Evolutionary conservation across 1,140 invertebrate genomes (phyloP), one percentile per base, ranked within the genome.

Genomic region (Acyrthosiphon pisum): DNA sequence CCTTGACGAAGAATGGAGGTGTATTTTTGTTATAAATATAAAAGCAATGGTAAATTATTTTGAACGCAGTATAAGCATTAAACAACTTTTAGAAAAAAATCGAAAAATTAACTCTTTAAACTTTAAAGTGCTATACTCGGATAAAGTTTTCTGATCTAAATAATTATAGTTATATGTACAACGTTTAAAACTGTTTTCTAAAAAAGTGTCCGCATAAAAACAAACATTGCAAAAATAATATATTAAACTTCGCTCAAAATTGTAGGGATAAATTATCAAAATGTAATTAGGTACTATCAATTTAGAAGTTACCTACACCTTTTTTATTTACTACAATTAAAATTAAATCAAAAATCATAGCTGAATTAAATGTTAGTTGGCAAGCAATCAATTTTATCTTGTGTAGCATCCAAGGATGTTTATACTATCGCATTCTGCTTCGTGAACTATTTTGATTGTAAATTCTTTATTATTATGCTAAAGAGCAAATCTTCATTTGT

Each of bases 1-100:
- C n/a, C 30, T 18, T 30, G 0, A n/a, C 6, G 14, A 0, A 18
- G 14, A 14, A n/a, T n/a, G 8, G 6, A n/a, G 11, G 11, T 68
- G 9, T 68, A 30, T n/a, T 35, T 6, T n/a, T 76, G 4, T 76
- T n/a, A n/a, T 76, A 76, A 76, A 76, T 76, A 76, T 76, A 76
- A 76, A 76, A 76, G 14, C n/a, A 76, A 76, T 76, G 60, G 20
- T 76, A 18, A 76, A 76, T n/a, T n/a, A 68, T 68, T 23, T 14
- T 14, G 14, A 35, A 30, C 1, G 3, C 14, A 76, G 2, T n/a
- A 76, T 11, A 76, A 76, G 18, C 56, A 30, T 60, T 30, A 60
- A 60, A 60, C 30, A 60, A n/a, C 11, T n/a, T 76, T 4, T 76
- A n/a, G 60, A 18, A 68, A 76, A 60, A 76, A 76, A n/a, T 76